Base-by-base conservation (phyloP, 1,140 invertebrate species). In the Lucilia sericata region DNA sequence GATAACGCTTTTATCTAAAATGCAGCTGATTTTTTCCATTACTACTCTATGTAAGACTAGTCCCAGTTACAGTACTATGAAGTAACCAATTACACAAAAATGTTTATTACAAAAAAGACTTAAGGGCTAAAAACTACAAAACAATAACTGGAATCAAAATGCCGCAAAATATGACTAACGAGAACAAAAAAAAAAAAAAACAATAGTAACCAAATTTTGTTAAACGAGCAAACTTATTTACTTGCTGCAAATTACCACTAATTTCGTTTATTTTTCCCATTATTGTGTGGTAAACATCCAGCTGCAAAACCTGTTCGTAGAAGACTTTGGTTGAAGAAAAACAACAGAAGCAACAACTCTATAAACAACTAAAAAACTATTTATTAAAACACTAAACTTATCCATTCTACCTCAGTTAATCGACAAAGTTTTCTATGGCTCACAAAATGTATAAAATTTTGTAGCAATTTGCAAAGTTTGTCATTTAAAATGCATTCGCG, bases 401-500 rank as follows among this genome's bases (percentile, higher is more conserved):
- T 70, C 65, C n/a, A 19, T 70, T 70, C 65, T 21, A 70, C 65
- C n/a, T 70, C 65, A 70, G 65, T 70, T 70, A 70, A 70, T 70
- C 65, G 21, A 21, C 65, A 70, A 70, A 70, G 65, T 70, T 70
- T 70, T 70, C n/a, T 8, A 19, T 9, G 10, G n/a, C 19, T 30
- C 25, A 30, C 25, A 30, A 30, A 30, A 30, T 30, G 3, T 30
- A 30, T 3, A 70, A 70, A 70, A 21, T 8, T 70, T 70, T 70
- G n/a, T 70, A 19, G 55, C n/a, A 2, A 12, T 70, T 70, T 25
- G 3, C 5, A 70, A 70, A 70, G n/a, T 70, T 70, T 70, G 60
- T 70, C 60, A 70, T 70, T 70, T 70, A 70, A 70, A 70, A 70
- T 70, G 60, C 60, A 70, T 70, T 70, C 60, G 60, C 60, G 60